Evolutionary conservation across 2,888 invertebrate species (phyloP).

Genomic region (Candidula unifasciata): DNA sequence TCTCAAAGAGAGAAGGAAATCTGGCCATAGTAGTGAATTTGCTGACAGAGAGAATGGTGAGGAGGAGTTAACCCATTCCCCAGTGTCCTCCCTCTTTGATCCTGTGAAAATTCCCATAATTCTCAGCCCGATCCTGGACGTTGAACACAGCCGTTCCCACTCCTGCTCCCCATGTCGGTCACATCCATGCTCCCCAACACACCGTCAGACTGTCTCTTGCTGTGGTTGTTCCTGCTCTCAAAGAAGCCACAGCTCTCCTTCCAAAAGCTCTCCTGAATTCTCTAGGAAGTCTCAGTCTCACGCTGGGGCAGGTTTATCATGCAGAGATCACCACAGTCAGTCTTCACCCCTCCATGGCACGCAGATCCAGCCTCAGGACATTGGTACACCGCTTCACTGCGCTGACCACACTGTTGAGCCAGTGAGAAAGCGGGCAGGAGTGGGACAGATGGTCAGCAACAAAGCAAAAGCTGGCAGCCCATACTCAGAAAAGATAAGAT

Average conservation of each 20-base stretch:
- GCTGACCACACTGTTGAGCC: not conserved
- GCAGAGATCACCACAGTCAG: constrained; percentile 14
- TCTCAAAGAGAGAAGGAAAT: constrained; percentile 51
- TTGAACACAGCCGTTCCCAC: constrained; percentile 51
- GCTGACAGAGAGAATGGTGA: not conserved
- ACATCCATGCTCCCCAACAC: constrained; percentile 55
- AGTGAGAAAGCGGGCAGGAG: not conserved
- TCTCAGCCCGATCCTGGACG: constrained; percentile 56
- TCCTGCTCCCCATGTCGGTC: constrained; percentile 61
- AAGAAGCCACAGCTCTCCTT: constrained; percentile 48
- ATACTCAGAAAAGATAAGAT: constrained; percentile 7
- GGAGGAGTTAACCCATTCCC: constrained; percentile 23
- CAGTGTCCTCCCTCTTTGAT: constrained; percentile 65
- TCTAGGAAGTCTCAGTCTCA: constrained; percentile 34
- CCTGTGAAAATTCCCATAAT: constrained; percentile 62
- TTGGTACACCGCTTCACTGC: constrained; percentile 1
- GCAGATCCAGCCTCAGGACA: not conserved
- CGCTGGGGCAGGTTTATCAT: not conserved
- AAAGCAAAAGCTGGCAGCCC: not conserved
- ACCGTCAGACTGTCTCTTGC: constrained; percentile 55
- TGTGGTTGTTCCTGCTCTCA: constrained; percentile 61
- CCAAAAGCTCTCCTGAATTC: constrained; percentile 8
- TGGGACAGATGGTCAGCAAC: not conserved
- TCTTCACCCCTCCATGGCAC: constrained; percentile 13
- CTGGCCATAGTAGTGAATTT: not conserved